Evolutionary conservation across 2,113 vertebrate genomes (phyloP).

Genomic region (Pica pica): DNA sequence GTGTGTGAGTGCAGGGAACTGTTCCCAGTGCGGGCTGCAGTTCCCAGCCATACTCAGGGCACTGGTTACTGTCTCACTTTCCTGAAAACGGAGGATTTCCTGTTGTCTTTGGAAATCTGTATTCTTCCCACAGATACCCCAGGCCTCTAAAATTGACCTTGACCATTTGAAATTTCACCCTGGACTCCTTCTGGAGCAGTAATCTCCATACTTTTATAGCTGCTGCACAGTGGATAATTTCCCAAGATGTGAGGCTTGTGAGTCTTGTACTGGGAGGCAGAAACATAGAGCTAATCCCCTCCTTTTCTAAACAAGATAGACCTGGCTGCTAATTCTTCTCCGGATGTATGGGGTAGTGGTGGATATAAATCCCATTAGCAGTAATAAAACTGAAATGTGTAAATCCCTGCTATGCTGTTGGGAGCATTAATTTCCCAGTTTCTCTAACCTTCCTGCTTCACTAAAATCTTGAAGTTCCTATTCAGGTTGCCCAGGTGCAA

Average conservation of each 20-base stretch:
- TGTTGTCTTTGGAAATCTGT: background rate
- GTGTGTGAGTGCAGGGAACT: background rate
- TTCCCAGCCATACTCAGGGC: rapidly evolving
- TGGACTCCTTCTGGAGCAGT: background rate
- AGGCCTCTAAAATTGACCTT: background rate
- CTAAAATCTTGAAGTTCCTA: background rate
- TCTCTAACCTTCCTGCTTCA: background rate
- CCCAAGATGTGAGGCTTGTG: background rate
- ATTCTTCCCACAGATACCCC: background rate
- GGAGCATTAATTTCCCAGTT: constrained; percentile 19
- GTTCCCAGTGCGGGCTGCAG: rapidly evolving
- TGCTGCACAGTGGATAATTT: background rate
- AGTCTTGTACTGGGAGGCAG: background rate
- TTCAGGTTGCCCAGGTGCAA: background rate
- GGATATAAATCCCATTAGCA: constrained; percentile 21
- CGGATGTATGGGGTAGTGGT: background rate
- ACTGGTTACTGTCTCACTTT: background rate
- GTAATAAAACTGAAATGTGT: constrained; percentile 7
- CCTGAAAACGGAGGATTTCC: background rate
- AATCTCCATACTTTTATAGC: background rate
- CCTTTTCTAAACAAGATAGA: constrained; percentile 7
- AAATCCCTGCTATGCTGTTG: background rate
- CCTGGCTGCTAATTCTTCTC: constrained; percentile 3
- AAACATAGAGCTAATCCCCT: background rate
- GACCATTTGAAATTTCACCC: background rate